phyloP scores from a whole-genome alignment of 2,888 invertebrate species.

The Drosophila borborema region DNA sequence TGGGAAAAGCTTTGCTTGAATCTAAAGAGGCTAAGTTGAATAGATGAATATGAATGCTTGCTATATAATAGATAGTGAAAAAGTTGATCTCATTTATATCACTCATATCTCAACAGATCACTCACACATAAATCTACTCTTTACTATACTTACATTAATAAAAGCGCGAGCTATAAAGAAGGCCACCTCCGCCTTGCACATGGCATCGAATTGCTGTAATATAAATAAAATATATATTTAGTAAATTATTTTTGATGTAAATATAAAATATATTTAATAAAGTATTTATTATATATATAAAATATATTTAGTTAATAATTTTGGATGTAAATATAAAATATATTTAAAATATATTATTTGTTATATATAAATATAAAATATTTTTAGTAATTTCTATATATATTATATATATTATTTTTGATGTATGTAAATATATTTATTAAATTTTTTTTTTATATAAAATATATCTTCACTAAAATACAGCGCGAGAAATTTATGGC shows the following conservation, averaged over 20 bases:
- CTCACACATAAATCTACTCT: not conserved
- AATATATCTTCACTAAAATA: not conserved
- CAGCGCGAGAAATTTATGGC: not conserved
- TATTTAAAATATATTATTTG: too few species aligned
- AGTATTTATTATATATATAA: too few species aligned
- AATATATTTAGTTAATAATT: too few species aligned
- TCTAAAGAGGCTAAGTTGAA: not conserved
- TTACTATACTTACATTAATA: constrained; percentile 89
- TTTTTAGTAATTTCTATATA: too few species aligned
- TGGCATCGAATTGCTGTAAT: constrained; percentile 90
- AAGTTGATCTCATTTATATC: not conserved
- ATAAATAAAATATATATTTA: not conserved
- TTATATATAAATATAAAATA: too few species aligned
- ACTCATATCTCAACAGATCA: not conserved
- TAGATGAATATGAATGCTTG: not conserved
- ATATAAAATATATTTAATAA: too few species aligned
- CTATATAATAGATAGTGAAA: not conserved
- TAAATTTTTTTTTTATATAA: not conserved
- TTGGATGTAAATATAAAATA: too few species aligned
- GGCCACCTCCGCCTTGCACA: constrained; percentile 92
- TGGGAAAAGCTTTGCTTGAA: not conserved
- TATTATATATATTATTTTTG: too few species aligned
- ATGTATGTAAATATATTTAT: too few species aligned
- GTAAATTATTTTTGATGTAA: too few species aligned
- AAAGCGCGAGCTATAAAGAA: constrained; percentile 90